Conservation (phyloP, 2,797 vertebrate species). For the Hypotaenidia okinawae region DNA sequence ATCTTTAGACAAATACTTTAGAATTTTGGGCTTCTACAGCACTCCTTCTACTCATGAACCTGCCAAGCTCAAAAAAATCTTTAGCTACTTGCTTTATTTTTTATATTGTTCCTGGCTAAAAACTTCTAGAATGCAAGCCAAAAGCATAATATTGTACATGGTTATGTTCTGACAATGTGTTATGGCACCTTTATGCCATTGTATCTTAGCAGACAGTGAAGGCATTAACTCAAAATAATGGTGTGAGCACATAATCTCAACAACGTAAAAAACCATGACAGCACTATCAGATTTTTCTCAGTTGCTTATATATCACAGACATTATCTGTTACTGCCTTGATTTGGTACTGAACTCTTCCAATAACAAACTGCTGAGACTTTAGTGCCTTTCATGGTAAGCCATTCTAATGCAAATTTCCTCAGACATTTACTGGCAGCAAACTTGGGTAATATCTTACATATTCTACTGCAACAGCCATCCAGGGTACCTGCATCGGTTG, state of each 20-base stretch:
- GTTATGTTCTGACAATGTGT: slow-evolving; percentile 55
- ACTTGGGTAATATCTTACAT: neutral
- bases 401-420: slow-evolving; percentile 8
- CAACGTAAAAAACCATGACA: neutral
- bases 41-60: slow-evolving; percentile 27
- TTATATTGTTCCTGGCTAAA: slow-evolving; percentile 38
- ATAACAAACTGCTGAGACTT: neutral
- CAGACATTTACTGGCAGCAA: neutral
- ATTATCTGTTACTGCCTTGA: neutral
- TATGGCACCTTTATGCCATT: slow-evolving; percentile 36
- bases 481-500: neutral
- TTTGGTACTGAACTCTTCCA: neutral
- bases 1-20: slow-evolving; percentile 33
- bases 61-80: slow-evolving; percentile 47
- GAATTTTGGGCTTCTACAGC: slow-evolving; percentile 50
- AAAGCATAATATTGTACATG: slow-evolving; percentile 14
- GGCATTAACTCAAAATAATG: slow-evolving; percentile 19
- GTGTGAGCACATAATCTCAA: neutral
- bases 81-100: slow-evolving; percentile 38
- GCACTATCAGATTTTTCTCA: slow-evolving; percentile 9
- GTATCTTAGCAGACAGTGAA: slow-evolving; percentile 39
- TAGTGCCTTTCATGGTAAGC: neutral
- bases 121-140: slow-evolving; percentile 1
- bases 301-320: slow-evolving; percentile 16
- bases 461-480: neutral